Percentiles rank a stretch among this genome's conserved stretches.
These are phyloP conservation scores for Ctenochaetus hawaiiensis DNA, from an alignment of 2,797 vertebrate species.

Conservation along the genomic window DNA sequence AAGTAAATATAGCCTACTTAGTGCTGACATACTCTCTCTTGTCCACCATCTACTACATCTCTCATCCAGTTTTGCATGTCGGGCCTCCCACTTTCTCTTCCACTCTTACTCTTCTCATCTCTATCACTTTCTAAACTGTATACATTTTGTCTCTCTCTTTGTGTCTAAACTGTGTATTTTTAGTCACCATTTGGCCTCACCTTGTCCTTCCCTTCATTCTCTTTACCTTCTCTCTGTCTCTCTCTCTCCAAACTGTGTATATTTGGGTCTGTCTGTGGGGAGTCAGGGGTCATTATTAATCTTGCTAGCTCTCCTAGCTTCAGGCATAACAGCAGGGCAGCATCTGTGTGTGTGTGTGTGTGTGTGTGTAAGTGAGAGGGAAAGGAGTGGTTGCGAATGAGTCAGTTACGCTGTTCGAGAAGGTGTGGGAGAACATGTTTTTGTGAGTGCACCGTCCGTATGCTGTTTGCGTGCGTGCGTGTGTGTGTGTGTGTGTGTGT, in stretches of 20 bases:
- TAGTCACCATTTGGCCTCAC: conserved; percentile 65
- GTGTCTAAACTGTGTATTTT: conserved; percentile 72
- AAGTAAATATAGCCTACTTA: conserved; percentile 17
- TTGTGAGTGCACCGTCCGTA: conserved; percentile 56
- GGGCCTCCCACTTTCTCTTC: conserved; percentile 28
- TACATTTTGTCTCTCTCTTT: conserved; percentile 62
- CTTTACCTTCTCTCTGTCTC: conserved; percentile 51
- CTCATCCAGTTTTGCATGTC: conserved; percentile 10
- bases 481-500: conserved; percentile 27
- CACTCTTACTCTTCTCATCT: conserved; percentile 32
- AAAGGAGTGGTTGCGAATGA: conserved; percentile 73
- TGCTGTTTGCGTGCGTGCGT: conserved; percentile 46
- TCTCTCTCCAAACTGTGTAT: conserved; percentile 86
- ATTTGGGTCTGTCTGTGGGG: conserved; percentile 85
- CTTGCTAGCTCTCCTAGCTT: conserved; percentile 86
- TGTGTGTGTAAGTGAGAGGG: conserved; percentile 53
- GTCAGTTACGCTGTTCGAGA: conserved; percentile 71
- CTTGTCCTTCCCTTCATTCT: conserved; percentile 57
- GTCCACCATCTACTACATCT: background rate
- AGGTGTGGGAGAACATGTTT: conserved; percentile 74
- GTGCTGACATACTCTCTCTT: conserved; percentile 7
- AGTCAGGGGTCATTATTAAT: conserved; percentile 89
- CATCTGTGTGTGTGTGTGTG: conserved; percentile 67
- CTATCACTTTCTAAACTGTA: conserved; percentile 57
- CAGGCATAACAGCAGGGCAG: conserved; percentile 85